These are phyloP conservation scores for Cavia porcellus DNA, from an alignment of 2,113 vertebrate genomes.

Conservation along the genomic window DNA sequence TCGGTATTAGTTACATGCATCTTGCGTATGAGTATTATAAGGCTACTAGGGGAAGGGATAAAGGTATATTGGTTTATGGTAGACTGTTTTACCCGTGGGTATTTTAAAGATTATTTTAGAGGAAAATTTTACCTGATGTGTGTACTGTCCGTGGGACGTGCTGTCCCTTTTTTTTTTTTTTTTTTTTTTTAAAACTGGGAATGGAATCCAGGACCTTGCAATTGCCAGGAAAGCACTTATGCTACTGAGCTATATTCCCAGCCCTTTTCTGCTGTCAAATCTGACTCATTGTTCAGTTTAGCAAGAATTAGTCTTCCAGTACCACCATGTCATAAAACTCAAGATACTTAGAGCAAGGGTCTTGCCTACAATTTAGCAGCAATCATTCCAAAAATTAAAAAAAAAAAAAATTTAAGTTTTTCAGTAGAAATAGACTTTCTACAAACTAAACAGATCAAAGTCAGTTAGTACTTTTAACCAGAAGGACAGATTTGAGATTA, in stretches of 20 bases:
- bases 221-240: no score
- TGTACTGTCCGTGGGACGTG: neutral
- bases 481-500: neutral
- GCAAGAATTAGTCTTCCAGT: neutral
- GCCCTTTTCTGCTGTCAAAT: neutral
- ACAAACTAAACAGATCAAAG: neutral
- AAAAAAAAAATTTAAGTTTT: neutral
- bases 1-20: neutral
- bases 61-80: neutral
- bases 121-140: neutral
- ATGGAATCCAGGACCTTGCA: no score
- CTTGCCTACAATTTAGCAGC: neutral
- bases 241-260: no score
- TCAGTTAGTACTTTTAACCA: neutral
- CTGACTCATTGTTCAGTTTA: neutral
- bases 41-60: neutral
- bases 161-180: neutral
- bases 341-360: neutral
- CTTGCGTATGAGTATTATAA: neutral
- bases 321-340: neutral
- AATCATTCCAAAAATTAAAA: conserved; percentile 3
- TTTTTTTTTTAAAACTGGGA: no score
- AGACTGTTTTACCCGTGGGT: neutral
- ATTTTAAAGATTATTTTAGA: conserved; percentile 1
- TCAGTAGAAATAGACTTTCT: conserved; percentile 23